A percentile compares a stretch with the other conserved stretches of the same genome.
Conservation (phyloP, 2,888 invertebrate species). For the Ennomos fuscantarius region DNA sequence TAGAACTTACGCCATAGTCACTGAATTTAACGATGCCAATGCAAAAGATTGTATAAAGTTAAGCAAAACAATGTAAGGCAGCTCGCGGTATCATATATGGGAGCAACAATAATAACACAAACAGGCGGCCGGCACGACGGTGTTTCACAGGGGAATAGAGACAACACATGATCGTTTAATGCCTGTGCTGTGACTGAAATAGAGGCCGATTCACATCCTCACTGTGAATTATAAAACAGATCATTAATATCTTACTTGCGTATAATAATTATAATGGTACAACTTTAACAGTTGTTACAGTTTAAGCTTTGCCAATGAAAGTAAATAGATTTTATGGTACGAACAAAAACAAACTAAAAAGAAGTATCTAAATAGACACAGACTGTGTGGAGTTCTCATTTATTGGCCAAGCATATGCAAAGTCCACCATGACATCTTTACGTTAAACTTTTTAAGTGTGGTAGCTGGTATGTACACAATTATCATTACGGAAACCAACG, state of each 20-base stretch:
- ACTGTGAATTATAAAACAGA: conserved; percentile 3
- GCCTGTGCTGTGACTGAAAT: conserved; percentile 15
- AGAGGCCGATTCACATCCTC: conserved; percentile 24
- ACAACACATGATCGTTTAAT: conserved; percentile 31
- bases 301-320: not conserved
- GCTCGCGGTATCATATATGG: conserved; percentile 22
- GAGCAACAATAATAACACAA: conserved; percentile 28
- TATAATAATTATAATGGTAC: not conserved
- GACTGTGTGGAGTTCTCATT: no score
- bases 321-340: not conserved
- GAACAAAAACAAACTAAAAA: not conserved
- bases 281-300: not conserved
- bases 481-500: no score
- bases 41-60: conserved; percentile 10
- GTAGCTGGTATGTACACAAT: no score
- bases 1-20: conserved; percentile 30
- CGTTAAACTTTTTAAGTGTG: no score
- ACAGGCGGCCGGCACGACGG: conserved; percentile 23
- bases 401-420: no score
- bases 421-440: no score
- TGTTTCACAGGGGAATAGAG: conserved; percentile 30
- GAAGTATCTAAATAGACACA: no score
- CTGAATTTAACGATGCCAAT: conserved; percentile 8
- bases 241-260: not conserved
- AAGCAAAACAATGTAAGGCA: conserved; percentile 24